A percentile compares a stretch with the other conserved stretches of the same genome.
phyloP scores from a whole-genome alignment of 2,888 invertebrate species.

The Xiphydria camelus region DNA sequence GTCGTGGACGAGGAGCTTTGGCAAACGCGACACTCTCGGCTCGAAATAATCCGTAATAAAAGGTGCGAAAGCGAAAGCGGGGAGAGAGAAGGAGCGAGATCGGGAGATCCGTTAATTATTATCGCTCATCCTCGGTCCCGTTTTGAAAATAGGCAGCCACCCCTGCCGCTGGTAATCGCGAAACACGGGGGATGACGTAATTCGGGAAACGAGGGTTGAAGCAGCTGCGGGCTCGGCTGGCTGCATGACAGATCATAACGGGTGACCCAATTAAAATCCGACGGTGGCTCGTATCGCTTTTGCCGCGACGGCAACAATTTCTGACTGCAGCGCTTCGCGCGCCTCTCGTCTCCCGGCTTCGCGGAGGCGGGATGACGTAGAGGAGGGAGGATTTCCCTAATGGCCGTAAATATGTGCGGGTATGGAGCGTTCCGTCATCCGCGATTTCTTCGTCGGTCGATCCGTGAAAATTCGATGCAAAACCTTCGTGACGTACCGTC shows the following conservation, averaged over 20 bases:
- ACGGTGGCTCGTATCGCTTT: conserved; percentile 14
- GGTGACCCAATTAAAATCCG: conserved; percentile 48
- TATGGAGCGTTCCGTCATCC: no score
- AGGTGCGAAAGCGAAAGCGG: background rate
- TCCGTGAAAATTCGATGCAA: background rate
- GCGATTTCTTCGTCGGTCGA: no score
- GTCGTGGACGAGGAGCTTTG: no score
- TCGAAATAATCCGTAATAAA: no score
- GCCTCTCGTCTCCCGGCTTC: no score
- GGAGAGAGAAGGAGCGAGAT: background rate
- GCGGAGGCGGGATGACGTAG: no score
- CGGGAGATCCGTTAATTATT: background rate
- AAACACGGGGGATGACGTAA: conserved; percentile 16
- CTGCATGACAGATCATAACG: conserved; percentile 45
- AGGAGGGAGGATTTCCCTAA: no score
- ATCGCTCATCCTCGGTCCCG: conserved; percentile 7
- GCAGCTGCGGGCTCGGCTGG: conserved; percentile 35
- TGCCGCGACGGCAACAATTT: background rate
- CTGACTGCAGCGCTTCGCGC: no score
- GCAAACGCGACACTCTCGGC: no score
- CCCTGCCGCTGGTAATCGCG: conserved; percentile 7
- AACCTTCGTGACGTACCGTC: no score
- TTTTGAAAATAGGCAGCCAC: conserved; percentile 20
- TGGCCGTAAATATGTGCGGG: no score
- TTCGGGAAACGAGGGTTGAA: conserved; percentile 30